Percentiles rank a stretch among this genome's conserved stretches.
phyloP scores from a whole-genome alignment of 2,113 vertebrate species.

The Tenebrosternarchus preto region DNA sequence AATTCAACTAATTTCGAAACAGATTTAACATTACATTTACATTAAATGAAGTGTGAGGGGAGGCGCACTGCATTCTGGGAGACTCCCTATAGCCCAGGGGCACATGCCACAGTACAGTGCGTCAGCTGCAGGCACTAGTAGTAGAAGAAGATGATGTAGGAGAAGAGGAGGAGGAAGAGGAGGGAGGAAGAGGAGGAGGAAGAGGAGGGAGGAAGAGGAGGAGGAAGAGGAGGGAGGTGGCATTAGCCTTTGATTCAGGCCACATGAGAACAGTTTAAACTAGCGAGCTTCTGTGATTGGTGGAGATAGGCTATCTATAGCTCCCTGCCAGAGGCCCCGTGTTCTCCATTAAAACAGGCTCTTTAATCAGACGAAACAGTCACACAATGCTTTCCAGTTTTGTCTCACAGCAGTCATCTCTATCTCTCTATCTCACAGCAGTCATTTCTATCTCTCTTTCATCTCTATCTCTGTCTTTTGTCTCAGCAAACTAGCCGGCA shows the following conservation, averaged over 20 bases:
- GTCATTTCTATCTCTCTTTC: constrained; percentile 25
- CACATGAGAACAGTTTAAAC: constrained; percentile 34
- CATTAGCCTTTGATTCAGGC: not conserved
- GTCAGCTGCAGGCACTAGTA: not conserved
- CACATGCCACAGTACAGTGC: not conserved
- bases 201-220: too few relatives aligned
- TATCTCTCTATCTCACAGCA: constrained; percentile 20
- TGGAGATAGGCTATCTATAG: constrained; percentile 42
- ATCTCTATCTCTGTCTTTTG: not conserved
- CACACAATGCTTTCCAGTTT: constrained; percentile 28
- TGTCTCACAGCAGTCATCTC: constrained; percentile 1
- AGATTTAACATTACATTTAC: too few relatives aligned
- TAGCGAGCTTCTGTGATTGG: constrained; percentile 31
- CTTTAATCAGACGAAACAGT: constrained; percentile 51
- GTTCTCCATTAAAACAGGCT: constrained; percentile 36
- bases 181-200: not conserved
- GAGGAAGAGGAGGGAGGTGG: not conserved
- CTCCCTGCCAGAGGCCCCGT: constrained; percentile 27
- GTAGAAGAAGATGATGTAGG: not conserved
- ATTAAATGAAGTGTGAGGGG: too few relatives aligned
- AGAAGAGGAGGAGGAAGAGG: not conserved
- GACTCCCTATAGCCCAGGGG: too few relatives aligned
- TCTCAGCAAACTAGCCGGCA: constrained; percentile 29
- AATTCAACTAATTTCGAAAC: too few relatives aligned
- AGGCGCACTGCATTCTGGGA: too few relatives aligned